Percentiles rank a stretch among this genome's conserved stretches.
These are phyloP conservation scores for Oedothorax gibbosus DNA, from an alignment of 1,140 invertebrate genomes.

Conservation along the genomic window DNA sequence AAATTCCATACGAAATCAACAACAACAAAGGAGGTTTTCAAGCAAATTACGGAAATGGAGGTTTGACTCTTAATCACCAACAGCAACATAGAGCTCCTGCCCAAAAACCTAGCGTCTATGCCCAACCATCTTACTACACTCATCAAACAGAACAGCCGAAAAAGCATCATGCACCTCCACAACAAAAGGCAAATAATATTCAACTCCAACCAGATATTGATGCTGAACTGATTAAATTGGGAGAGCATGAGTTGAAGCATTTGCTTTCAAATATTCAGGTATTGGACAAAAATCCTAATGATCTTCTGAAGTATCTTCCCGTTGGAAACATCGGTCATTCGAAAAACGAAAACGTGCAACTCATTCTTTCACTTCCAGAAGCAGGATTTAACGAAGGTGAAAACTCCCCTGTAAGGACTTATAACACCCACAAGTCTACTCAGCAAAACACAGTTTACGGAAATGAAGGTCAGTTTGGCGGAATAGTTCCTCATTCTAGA, in stretches of 20 bases:
- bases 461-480: neutral
- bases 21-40: neutral
- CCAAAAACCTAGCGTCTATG: neutral
- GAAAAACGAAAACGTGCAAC: conserved; percentile 34
- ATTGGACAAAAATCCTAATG: conserved; percentile 24
- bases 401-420: neutral
- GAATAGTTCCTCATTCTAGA: neutral
- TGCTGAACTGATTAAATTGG: conserved; percentile 49
- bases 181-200: neutral
- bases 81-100: conserved; percentile 1
- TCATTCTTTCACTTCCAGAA: conserved; percentile 30
- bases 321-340: neutral
- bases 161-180: neutral
- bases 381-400: neutral
- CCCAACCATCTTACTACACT: conserved; percentile 10
- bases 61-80: neutral
- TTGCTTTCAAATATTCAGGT: conserved; percentile 38
- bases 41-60: conserved; percentile 8
- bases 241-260: conserved; percentile 30
- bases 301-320: conserved; percentile 44
- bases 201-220: conserved; percentile 36
- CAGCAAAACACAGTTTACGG: neutral
- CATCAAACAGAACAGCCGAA: conserved; percentile 27
- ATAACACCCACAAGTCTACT: neutral
- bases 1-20: conserved; percentile 24